Evolutionary conservation across 2,113 vertebrate species (phyloP), one percentile per base, ranked within the genome.

Genomic region (Cavia porcellus): DNA sequence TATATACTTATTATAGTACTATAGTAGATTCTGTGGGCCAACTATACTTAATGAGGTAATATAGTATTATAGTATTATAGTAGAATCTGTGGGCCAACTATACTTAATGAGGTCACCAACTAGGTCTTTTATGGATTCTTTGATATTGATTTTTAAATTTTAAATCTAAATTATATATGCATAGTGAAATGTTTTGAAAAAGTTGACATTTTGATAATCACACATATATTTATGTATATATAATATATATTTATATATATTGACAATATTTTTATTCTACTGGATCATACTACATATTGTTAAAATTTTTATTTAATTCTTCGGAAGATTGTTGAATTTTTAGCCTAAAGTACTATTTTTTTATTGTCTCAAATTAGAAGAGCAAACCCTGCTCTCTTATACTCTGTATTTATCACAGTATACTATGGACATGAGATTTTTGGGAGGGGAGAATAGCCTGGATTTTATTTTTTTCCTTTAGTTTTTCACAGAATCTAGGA

Each of bases 311-410:
- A 94, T 77, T 86, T 96, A 92, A 68, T 38, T 88, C 77, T 96
- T 79, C 13, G 57, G 75, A 95, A 20, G 35, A 20, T 28, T 93
- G 80, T 5, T 95, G 30, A 96, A 84, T 8, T 12, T 82, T 95
- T 52, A 79, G 10, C 15, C 24, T 90, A 80, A 89, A 45, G 20
- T 57, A 83, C 17, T 94, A 50, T 11, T 91, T 38, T 22, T 89
- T 90, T 90, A 94, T 30, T 55, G 42, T 94, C 59, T 79, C 81
- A 19, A 96, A 91, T 80, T 6, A 75, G 42, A 96, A 20, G 38
- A 92, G 66, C 17, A 88, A 92, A 90, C 57, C 15, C 8, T 9
- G 82, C 38, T 30, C 15, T 82, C 28, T 14, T 25, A 84, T 24
- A 87, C 8, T 47, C 12, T 79, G 22, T 24, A 24, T 4, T 97